Percentiles rank a stretch among this genome's conserved stretches.
Evolutionary conservation across 2,113 vertebrate species (phyloP).

Genomic region (Todiramphus chloris): DNA sequence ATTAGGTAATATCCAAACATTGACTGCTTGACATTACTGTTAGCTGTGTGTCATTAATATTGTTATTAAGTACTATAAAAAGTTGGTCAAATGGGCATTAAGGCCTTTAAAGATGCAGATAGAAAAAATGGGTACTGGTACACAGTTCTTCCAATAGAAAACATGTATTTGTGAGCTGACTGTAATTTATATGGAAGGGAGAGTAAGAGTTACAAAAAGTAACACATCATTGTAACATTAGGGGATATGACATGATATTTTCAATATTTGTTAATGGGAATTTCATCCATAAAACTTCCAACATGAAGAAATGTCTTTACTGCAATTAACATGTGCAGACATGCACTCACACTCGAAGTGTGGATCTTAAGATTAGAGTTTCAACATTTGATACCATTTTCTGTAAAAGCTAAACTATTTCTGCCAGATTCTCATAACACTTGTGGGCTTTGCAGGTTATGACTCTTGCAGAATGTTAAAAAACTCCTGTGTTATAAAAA

Average conservation of each 20-base stretch:
- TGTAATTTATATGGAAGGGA: not conserved
- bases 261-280: not conserved
- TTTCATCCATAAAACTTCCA: not conserved
- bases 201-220: not conserved
- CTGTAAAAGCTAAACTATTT: not conserved
- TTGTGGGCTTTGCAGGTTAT: not conserved
- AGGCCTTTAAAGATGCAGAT: not conserved
- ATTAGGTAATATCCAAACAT: not conserved
- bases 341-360: not conserved
- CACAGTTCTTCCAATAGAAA: not conserved
- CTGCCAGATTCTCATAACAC: not conserved
- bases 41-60: slow-evolving; percentile 4
- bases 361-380: not conserved
- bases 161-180: not conserved
- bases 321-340: not conserved
- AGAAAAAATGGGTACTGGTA: not conserved
- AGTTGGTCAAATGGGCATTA: not conserved
- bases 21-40: slow-evolving; percentile 1
- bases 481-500: not conserved
- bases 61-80: not conserved
- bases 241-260: not conserved
- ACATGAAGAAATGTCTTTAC: not conserved
- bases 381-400: not conserved
- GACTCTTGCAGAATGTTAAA: not conserved
- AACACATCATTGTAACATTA: not conserved